Evolutionary conservation across 2,888 invertebrate species (phyloP), one percentile per base, ranked within the genome.

Genomic region (Hesperia comma): DNA sequence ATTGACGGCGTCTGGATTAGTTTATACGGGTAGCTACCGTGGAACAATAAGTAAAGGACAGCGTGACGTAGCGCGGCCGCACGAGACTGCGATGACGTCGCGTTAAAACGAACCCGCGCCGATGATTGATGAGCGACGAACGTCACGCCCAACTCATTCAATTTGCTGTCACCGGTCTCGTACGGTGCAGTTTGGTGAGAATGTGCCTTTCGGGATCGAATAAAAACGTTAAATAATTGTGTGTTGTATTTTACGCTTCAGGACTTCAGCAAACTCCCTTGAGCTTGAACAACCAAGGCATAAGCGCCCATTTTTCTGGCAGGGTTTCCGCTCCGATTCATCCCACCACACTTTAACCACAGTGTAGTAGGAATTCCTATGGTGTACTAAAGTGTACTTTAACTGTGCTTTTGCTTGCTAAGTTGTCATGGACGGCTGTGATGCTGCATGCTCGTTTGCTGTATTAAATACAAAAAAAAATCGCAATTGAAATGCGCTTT

Each of bases 31-130:
- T 72, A 26, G 26, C 3, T 72, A 8, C 69, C 71, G 71, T 77
- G 72, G 74, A 77, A 80, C 80, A 80, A 81, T 78, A 74, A 74
- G 73, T 71, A 71, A 71, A 69, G 69, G 70, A 70, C 70, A 69
- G 72, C 72, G 70, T 77, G 78, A 77, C 78, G 75, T 58, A 69
- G 75, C 72, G 84, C 83, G 83, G 82, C 79, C 85, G 82, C 82
- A 81, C 85, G 87, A 90, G 87, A 88, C 91, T 78, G 81, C 88
- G 86, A 88, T 92, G 92, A 90, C 91, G 86, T 74, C 86, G 91
- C 92, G 87, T 90, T 92, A 92, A 90, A 91, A 90, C 84, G 90
- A 90, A 90, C 89, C 90, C 90, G 90, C 85, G 88, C 87, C 82
- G 79, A 85, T 92, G 92, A 92, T 92, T 92, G 92, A 92, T 92